Base-by-base conservation (phyloP, 1,140 invertebrate species). In the Ditylenchus dipsaci region DNA sequence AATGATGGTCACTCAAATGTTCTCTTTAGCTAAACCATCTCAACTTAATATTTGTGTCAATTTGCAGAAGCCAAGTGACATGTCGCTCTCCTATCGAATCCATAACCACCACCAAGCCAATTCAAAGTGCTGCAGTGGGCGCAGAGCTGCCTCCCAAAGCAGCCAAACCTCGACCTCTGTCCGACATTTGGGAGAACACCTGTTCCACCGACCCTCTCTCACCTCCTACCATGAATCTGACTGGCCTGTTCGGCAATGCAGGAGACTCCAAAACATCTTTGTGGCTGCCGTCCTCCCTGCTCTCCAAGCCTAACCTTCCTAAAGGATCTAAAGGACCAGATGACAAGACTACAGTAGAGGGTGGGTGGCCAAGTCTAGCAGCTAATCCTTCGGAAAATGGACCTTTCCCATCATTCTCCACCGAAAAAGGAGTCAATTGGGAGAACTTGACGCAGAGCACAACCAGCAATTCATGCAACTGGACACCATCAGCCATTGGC, bases 131-230 rank as follows among this genome's bases (percentile, higher is more conserved):
- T 5, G 49, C 49, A 53, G n/a, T 26, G 15, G 23, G n/a, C 15
- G 23, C 49, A 53, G 49, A 38, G 11, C 33, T 38, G 33, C 33
- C 33, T 5, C 33, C 33, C 3, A 38, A 38, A 38, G 33, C 33
- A 38, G 33, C 33, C 33, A 53, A 53, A 17, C 15, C 49, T 3
- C 49, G 49, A 21, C 49, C 49, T 7, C 49, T 53, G 3, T 53
- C 49, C n/a, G 49, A 53, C 23, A 53, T 53, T 53, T 53, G 49
- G 49, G 49, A 53, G 49, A 53, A 26, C 49, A 53, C 49, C 8
- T 53, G n/a, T 8, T 53, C 49, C 8, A 17, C 23, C n/a, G 49
- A 53, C 49, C 49, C 49, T 21, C 49, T 53, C 15, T 53, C 49
- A 3, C 49, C 49, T 7, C 49, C 49, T 8, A 53, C 49, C 23